phyloP scores from a whole-genome alignment of 2,888 invertebrate genomes.

The Callimorpha dominula region DNA sequence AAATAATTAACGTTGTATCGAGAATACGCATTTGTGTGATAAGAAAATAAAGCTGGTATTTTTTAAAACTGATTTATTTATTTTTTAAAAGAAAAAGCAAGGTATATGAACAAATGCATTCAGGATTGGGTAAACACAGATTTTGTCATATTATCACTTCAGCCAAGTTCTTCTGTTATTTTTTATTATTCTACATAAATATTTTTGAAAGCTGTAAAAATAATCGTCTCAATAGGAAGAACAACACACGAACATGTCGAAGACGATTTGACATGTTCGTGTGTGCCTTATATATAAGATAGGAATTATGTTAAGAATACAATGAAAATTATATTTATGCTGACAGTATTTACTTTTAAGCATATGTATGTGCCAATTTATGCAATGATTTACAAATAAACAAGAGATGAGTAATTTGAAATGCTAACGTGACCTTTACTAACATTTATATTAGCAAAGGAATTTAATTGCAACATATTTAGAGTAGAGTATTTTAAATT shows the following conservation, averaged over 20 bases:
- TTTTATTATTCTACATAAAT: background rate
- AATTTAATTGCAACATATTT: background rate
- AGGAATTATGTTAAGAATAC: no score
- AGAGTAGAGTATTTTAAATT: background rate
- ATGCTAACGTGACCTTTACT: no score
- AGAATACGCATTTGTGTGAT: conserved; percentile 4
- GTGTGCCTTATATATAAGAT: no score
- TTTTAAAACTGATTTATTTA: background rate
- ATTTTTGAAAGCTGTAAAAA: background rate
- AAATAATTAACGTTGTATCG: conserved; percentile 61
- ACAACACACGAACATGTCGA: no score
- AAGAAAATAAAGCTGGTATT: background rate
- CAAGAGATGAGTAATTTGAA: no score
- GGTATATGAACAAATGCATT: background rate
- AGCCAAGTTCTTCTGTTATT: background rate
- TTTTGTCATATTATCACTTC: background rate
- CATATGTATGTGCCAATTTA: background rate
- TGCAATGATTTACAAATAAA: no score
- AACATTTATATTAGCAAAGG: no score
- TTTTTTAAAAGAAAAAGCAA: background rate
- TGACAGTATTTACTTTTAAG: background rate
- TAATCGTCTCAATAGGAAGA: no score
- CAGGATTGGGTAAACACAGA: background rate
- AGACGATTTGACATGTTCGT: no score
- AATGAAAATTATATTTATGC: no score